These are phyloP conservation scores for Discoglossus pictus DNA, from an alignment of 2,797 vertebrate species.

Conservation along the genomic window DNA sequence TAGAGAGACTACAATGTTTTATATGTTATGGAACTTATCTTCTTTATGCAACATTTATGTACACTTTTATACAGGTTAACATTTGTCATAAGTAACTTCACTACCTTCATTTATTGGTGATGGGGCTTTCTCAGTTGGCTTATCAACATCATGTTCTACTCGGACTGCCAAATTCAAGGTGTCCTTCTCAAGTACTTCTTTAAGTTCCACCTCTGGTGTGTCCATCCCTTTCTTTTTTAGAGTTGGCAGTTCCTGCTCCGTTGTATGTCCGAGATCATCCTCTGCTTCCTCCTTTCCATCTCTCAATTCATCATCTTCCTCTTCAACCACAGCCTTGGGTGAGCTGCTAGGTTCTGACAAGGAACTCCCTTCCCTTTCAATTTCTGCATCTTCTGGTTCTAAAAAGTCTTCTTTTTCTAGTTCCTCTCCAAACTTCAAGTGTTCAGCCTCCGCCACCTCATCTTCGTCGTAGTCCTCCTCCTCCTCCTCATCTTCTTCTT, in stretches of 20 bases:
- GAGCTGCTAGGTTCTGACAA: constrained; percentile 29
- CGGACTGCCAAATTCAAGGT: background rate
- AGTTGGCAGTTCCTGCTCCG: constrained; percentile 14
- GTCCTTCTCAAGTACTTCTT: constrained; percentile 51
- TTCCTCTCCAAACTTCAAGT: background rate
- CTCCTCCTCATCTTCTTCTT: constrained; percentile 73
- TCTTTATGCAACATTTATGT: no score
- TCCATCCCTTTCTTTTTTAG: background rate
- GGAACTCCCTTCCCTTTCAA: constrained; percentile 5
- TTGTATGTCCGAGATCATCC: constrained; percentile 59
- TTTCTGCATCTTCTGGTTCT: constrained; percentile 5
- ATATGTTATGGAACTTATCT: no score
- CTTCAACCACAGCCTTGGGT: constrained; percentile 51
- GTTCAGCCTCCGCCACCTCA: constrained; percentile 49
- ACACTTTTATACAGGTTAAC: no score
- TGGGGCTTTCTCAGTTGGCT: constrained; percentile 17
- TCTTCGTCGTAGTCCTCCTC: constrained; percentile 54
- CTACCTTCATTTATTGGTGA: constrained; percentile 35
- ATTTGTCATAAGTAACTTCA: no score
- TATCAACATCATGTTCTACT: constrained; percentile 63
- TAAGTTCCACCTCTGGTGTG: constrained; percentile 41
- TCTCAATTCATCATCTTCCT: constrained; percentile 62
- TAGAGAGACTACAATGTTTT: no score
- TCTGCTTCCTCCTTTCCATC: constrained; percentile 53
- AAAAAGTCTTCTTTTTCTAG: constrained; percentile 13